Evolutionary conservation across 1,140 invertebrate species (phyloP).

Genomic region (Heterodera carotae): DNA sequence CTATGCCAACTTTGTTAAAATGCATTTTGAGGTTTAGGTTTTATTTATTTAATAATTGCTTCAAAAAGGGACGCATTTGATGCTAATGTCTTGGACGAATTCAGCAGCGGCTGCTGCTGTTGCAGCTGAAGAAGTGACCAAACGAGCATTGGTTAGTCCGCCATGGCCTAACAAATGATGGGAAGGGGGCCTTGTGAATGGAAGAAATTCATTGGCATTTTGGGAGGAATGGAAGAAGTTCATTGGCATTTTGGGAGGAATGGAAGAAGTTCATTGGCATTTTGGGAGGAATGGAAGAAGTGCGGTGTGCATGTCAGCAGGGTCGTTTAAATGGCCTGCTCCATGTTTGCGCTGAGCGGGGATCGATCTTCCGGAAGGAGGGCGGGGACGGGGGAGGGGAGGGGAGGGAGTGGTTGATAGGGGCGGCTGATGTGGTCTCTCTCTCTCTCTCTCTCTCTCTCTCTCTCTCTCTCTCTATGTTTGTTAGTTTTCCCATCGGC

Average conservation of each 20-base stretch:
- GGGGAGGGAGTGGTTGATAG: not conserved
- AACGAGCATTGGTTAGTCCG: not conserved
- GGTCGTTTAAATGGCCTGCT: constrained; percentile 8
- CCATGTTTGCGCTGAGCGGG: not conserved
- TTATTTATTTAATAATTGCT: too few species aligned
- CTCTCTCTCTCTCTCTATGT: not conserved
- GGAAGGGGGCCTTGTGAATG: not conserved
- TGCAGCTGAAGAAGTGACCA: constrained; percentile 11
- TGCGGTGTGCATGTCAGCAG: not conserved
- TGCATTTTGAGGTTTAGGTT: too few species aligned
- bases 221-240: not conserved
- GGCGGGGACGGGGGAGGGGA: not conserved
- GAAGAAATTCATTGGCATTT: not conserved
- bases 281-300: not conserved
- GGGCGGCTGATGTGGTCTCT: not conserved
- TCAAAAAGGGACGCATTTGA: not conserved
- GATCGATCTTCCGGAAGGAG: too few species aligned
- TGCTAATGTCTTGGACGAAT: not conserved
- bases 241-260: not conserved
- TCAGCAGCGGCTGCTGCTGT: not conserved
- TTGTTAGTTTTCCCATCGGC: not conserved
- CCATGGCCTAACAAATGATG: too few species aligned
- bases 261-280: not conserved
- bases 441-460: not conserved
- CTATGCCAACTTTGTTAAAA: too few species aligned